A percentile compares a stretch with the other conserved stretches of the same genome.
These are phyloP conservation scores for Tetranychus piercei DNA, from an alignment of 2,888 invertebrate genomes.

Conservation along the genomic window DNA sequence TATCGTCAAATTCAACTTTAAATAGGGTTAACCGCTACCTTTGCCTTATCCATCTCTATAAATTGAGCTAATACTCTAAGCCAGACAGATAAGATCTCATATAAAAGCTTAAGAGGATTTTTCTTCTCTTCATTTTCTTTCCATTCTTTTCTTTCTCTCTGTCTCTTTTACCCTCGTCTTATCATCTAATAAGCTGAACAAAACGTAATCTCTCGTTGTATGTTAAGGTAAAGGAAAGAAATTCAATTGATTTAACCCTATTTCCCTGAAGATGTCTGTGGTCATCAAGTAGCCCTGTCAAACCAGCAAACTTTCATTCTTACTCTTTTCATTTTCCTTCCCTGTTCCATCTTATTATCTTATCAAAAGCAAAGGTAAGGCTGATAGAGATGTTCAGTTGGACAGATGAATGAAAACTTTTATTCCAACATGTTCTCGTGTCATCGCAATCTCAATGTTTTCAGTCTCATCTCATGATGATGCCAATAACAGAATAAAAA, in stretches of 20 bases:
- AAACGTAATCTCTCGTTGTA: neutral
- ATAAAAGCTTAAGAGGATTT: neutral
- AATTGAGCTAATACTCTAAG: neutral
- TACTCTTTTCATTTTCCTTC: neutral
- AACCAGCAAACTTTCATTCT: neutral
- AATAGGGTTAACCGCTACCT: too few species aligned
- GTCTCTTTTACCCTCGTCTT: neutral
- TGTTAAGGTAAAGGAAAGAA: neutral
- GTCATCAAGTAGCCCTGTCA: slow-evolving; percentile 1
- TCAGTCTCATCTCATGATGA: too few species aligned
- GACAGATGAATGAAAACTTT: too few species aligned
- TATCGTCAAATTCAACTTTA: too few species aligned
- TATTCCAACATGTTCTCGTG: too few species aligned
- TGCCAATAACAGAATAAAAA: too few species aligned
- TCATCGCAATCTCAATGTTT: too few species aligned
- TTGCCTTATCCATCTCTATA: too few species aligned
- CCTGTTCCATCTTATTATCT: neutral
- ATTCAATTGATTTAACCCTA: neutral
- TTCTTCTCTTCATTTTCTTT: neutral
- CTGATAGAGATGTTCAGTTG: too few species aligned
- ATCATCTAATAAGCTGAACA: neutral
- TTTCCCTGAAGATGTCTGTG: neutral
- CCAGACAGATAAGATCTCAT: neutral
- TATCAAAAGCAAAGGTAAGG: neutral
- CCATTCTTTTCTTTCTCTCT: too few species aligned